Percentiles rank a stretch among this genome's conserved stretches.
phyloP scores from a whole-genome alignment of 2,797 vertebrate genomes.

The Neoniphon sammara region DNA sequence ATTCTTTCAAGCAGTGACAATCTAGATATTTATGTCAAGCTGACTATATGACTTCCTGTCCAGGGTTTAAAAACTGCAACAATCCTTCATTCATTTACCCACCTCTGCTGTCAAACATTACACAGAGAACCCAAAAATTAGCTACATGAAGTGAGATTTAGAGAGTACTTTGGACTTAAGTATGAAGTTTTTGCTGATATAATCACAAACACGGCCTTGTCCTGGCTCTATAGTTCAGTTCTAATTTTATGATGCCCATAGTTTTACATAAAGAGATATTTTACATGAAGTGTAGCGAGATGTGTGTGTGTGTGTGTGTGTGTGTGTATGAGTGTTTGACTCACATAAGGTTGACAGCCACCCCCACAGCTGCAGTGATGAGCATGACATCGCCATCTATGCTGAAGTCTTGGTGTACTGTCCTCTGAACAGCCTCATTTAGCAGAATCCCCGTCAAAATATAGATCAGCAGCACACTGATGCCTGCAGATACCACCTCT shows the following conservation, averaged over 20 bases:
- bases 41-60: not conserved
- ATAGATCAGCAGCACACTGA: slow-evolving; percentile 95
- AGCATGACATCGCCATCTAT: slow-evolving; percentile 99
- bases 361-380: slow-evolving; percentile 95
- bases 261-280: not conserved
- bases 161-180: slow-evolving; percentile 30
- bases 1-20: not conserved
- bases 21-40: not conserved
- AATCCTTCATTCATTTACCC: not conserved
- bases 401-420: slow-evolving; percentile 91
- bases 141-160: not conserved
- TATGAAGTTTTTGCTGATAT: not conserved
- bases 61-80: not conserved
- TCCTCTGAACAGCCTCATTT: slow-evolving; percentile 95
- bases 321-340: slow-evolving; percentile 43
- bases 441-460: slow-evolving; percentile 91
- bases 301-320: not conserved
- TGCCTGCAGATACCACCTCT: slow-evolving; percentile 95
- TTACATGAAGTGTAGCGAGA: not conserved
- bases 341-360: slow-evolving; percentile 97
- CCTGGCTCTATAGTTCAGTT: not conserved
- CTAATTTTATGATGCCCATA: not conserved
- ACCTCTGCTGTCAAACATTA: slow-evolving; percentile 2
- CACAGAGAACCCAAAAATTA: not conserved
- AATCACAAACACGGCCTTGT: not conserved